Percentiles rank a stretch among this genome's conserved stretches.
phyloP scores from a whole-genome alignment of 2,113 vertebrate species.

The Caranx melampygus region DNA sequence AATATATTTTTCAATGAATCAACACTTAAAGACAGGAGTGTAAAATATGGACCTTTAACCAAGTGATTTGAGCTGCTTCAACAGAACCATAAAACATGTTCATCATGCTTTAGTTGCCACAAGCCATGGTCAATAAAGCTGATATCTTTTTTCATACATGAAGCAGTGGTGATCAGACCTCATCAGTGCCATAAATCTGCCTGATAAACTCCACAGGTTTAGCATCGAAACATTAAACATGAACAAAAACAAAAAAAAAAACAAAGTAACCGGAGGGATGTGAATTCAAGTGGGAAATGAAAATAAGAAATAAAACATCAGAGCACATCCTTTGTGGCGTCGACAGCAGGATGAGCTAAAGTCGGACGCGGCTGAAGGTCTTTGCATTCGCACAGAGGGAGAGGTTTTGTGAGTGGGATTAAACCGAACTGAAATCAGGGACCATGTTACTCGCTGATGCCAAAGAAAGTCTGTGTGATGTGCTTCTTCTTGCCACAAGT shows the following conservation, averaged over 20 bases:
- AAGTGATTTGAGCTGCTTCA: too few species aligned
- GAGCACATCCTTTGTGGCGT: conserved; percentile 10
- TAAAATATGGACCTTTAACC: too few species aligned
- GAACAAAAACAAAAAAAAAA: conserved; percentile 27
- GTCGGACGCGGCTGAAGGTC: conserved; percentile 50
- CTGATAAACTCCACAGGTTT: conserved; percentile 20
- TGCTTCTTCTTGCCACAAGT: conserved; percentile 99
- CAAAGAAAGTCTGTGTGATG: conserved; percentile 85
- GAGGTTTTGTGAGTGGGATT: neutral
- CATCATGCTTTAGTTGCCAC: neutral
- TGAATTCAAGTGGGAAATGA: too few species aligned
- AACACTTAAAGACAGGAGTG: too few species aligned
- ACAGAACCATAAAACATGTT: neutral
- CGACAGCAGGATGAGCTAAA: conserved; percentile 21
- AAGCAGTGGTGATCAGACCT: neutral
- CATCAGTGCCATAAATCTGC: neutral
- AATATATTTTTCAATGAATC: too few species aligned
- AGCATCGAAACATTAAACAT: neutral
- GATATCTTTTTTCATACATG: neutral
- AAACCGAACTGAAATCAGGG: conserved; percentile 45
- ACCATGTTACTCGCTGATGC: conserved; percentile 43
- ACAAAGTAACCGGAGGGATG: neutral
- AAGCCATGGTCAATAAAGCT: neutral
- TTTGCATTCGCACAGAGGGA: conserved; percentile 68
- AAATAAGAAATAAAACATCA: too few species aligned